Base-by-base conservation (phyloP, 2,113 vertebrate species). In the Camarhynchus parvulus region DNA sequence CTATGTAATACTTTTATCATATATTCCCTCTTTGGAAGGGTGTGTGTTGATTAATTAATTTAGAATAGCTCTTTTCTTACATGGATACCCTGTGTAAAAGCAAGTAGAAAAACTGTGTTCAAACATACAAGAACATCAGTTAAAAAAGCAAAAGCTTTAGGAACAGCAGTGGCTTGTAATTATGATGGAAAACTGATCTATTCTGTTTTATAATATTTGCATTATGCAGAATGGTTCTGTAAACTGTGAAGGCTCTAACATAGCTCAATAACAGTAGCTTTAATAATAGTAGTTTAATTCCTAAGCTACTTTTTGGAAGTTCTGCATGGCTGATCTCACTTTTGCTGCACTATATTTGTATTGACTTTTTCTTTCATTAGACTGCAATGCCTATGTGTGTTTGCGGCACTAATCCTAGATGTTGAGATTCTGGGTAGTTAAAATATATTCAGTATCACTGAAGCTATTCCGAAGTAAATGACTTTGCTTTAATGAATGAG, bases 331-430 rank as follows among this genome's bases (percentile, higher is more conserved):
- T 78, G 82, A 53, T 61, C 62, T 81, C 5, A 7, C 62, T 93
- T 78, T 55, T 81, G 33, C 44, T 90, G 92, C 35, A 33, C 27
- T 4, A 0, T 76, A 68, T 85, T 92, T 92, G 18, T 47, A 31
- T 75, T 96, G 58, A 68, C n/a, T 19, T 80, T 76, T 86, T 83
- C 58, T 90, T 83, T 80, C 59, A 42, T 83, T 73, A 37, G 62
- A 55, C 49, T 1, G 0, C 62, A 80, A 7, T 72, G 11, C 1
- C 61, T 47, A 0, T 61, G 19, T 77, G 3, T 81, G 63, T 82
- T 93, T 89, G 73, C 80, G 75, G 37, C 24, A 49, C n/a, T 88
- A 83, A 84, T 84, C 21, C 72, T 78, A 28, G 39, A 58, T 50
- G 74, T 6, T 83, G 82, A 58, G 84, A 70, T 90, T 86, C 67